A percentile compares a stretch with the other conserved stretches of the same genome.
Conservation (phyloP, 2,888 invertebrate genomes). For the Ichneumoninae sp. region DNA sequence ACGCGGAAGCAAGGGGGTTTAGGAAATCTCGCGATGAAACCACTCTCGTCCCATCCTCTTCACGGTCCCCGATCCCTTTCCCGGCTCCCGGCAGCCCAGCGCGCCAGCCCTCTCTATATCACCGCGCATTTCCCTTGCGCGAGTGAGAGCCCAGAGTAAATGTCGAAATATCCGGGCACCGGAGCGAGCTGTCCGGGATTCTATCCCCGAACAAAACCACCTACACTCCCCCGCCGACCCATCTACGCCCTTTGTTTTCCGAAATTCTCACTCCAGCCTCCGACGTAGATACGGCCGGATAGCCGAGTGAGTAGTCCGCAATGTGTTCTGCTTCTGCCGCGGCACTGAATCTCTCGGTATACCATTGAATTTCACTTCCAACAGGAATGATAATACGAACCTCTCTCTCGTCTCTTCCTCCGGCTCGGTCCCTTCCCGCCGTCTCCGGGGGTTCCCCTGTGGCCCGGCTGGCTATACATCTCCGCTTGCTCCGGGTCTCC, state of each 20-base stretch:
- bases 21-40: slow-evolving; percentile 50
- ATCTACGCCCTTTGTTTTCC: slow-evolving; percentile 62
- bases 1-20: slow-evolving; percentile 23
- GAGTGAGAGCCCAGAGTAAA: slow-evolving; percentile 49
- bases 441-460: slow-evolving; percentile 5
- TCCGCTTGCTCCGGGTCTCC: slow-evolving; percentile 14
- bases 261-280: slow-evolving; percentile 56
- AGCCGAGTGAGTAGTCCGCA: slow-evolving; percentile 44
- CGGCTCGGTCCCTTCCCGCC: slow-evolving; percentile 19
- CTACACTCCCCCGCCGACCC: neutral
- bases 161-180: slow-evolving; percentile 54
- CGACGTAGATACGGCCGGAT: slow-evolving; percentile 30
- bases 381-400: slow-evolving; percentile 59
- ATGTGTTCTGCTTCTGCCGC: slow-evolving; percentile 40
- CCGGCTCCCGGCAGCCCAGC: slow-evolving; percentile 12
- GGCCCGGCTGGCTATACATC: slow-evolving; percentile 19
- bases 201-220: slow-evolving; percentile 43
- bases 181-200: slow-evolving; percentile 56
- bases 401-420: slow-evolving; percentile 37
- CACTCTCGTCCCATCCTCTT: slow-evolving; percentile 50
- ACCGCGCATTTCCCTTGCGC: slow-evolving; percentile 33
- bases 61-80: slow-evolving; percentile 16
- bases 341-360: slow-evolving; percentile 49
- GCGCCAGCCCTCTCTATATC: slow-evolving; percentile 15
- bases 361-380: slow-evolving; percentile 68